Evolutionary conservation across 2,797 vertebrate genomes (phyloP).

Genomic region (Vespertilio murinus): DNA sequence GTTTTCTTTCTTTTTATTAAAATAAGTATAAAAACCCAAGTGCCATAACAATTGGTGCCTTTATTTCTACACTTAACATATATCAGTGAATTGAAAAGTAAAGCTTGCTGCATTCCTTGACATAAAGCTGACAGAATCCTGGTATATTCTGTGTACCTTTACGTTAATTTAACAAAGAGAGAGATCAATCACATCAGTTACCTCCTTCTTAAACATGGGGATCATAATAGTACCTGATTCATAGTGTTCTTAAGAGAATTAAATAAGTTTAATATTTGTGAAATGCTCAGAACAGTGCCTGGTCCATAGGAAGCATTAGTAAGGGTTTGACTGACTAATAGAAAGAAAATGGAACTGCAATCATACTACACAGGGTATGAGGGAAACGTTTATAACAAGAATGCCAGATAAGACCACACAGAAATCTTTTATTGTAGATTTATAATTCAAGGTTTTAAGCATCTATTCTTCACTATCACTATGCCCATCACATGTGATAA

Average conservation of each 20-base stretch:
- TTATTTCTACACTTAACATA: not conserved
- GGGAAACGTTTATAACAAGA: not conserved
- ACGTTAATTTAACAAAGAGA: conserved; percentile 5
- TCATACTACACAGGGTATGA: not conserved
- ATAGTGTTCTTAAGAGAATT: not conserved
- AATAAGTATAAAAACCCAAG: not conserved
- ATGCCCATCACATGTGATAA: not conserved
- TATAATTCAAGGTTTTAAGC: conserved; percentile 1
- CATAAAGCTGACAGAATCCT: not conserved
- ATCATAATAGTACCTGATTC: not conserved
- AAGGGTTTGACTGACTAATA: not conserved
- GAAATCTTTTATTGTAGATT: not conserved
- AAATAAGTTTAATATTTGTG: not conserved
- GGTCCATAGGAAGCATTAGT: not conserved
- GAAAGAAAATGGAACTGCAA: not conserved
- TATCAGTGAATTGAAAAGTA: not conserved
- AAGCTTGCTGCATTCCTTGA: not conserved
- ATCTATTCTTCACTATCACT: conserved; percentile 20
- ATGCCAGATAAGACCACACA: conserved; percentile 5
- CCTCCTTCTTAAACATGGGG: not conserved
- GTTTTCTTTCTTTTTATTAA: conserved; percentile 32
- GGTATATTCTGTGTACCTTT: not conserved
- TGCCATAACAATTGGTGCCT: not conserved
- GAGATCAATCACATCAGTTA: not conserved
- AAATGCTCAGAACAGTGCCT: not conserved